Evolutionary conservation across 53 echinoderm and acorn worm genomes (phyloP).

Genomic region (Astropecten irregularis): DNA sequence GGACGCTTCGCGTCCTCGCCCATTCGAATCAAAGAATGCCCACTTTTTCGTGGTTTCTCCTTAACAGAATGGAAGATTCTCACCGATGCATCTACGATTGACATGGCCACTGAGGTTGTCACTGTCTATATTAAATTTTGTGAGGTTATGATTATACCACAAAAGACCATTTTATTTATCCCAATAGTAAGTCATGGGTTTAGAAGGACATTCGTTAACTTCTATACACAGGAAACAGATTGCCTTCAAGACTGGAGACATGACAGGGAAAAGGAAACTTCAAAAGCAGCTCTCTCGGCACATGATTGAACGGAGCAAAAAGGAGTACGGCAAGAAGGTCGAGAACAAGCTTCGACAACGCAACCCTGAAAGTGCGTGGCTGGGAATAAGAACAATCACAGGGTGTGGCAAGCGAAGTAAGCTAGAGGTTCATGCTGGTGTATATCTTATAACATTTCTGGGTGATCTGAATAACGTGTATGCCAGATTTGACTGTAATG

Average conservation of each 20-base stretch:
- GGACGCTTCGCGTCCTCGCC: no score
- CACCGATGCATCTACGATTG: not conserved
- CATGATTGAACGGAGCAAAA: constrained; percentile 19
- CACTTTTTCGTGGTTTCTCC: no score
- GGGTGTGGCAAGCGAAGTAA: not conserved
- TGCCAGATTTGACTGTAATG: no score
- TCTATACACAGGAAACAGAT: constrained; percentile 28
- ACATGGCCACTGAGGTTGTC: not conserved
- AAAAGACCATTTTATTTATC: constrained; percentile 40
- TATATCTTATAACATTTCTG: not conserved
- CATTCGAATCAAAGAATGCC: no score
- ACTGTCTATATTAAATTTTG: constrained; percentile 74
- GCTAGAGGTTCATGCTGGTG: not conserved
- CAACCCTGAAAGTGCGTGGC: constrained; percentile 41
- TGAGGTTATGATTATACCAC: no score
- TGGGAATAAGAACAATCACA: constrained; percentile 13
- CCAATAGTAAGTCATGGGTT: constrained; percentile 77
- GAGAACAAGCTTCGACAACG: constrained; percentile 20
- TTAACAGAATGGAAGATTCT: constrained; percentile 61
- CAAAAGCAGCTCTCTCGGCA: constrained; percentile 17
- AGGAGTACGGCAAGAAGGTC: constrained; percentile 7
- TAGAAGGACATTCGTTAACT: constrained; percentile 42
- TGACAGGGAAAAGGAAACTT: not conserved
- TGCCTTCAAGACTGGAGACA: constrained; percentile 30
- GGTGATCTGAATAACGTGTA: constrained; percentile 37